Evolutionary conservation across 1,140 invertebrate species (phyloP), one percentile per base, ranked within the genome.

Genomic region (Ditylenchus dipsaci): DNA sequence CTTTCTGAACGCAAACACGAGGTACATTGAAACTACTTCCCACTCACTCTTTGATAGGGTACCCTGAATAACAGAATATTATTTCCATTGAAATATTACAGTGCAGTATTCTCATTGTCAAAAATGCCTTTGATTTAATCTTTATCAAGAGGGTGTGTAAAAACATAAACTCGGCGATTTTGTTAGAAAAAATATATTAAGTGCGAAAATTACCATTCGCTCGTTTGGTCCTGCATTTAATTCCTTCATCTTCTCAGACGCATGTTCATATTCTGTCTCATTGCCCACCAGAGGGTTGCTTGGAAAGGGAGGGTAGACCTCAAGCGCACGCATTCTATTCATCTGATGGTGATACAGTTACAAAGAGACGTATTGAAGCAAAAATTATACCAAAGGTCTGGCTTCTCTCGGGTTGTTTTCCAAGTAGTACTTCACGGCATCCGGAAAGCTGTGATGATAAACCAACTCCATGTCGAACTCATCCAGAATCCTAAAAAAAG

Each of bases 1-100:
- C 21, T 61, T 61, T 21, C 19, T n/a, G 68, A 83, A 82, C 0
- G 67, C 75, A 53, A 82, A 82, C 1, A 82, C 72, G 17, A 71
- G 43, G 64, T 82, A 87, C 88, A 90, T 86, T 91, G 91, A 90
- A 68, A 89, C 88, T 64, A 90, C 92, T 86, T 96, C 92, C 94
- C 93, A 97, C 85, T 97, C 93, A 19, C 89, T 88, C 77, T 88
- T 87, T 13, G 91, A 92, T 65, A 97, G 86, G 17, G 93, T 96
- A 8, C 86, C 86, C 85, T 86, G 74, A 33, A 38, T 38, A 38
- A 11, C 33, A 38, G 11, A 38, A 11, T 38, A 38, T 38, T 38
- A n/a, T n/a, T n/a, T n/a, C n/a, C n/a, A n/a, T n/a, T n/a, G n/a
- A n/a, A n/a, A n/a, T n/a, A n/a, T n/a, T n/a, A n/a, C n/a, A n/a